Evolutionary conservation across 2,113 vertebrate genomes (phyloP).

Genomic region (Turnix velox): DNA sequence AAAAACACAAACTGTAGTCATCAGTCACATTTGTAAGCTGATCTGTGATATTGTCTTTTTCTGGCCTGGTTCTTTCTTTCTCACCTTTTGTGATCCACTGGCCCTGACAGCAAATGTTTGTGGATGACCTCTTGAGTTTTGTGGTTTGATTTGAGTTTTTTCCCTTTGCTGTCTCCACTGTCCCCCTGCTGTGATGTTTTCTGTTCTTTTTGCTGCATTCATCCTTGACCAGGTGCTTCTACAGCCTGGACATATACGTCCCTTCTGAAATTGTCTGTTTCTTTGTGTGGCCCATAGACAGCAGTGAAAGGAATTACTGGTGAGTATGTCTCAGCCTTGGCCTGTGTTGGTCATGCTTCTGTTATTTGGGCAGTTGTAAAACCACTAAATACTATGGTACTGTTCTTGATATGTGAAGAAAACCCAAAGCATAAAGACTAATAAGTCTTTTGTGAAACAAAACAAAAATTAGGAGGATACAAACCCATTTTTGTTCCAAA

Average conservation of each 20-base stretch:
- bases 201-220: neutral
- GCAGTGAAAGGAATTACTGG: neutral
- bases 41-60: neutral
- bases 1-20: neutral
- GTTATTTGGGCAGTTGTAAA: neutral
- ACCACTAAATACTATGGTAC: neutral
- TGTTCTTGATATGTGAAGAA: neutral
- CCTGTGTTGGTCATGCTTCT: neutral
- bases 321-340: neutral
- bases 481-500: neutral
- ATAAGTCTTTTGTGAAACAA: neutral
- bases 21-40: neutral
- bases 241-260: neutral
- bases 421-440: neutral
- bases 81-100: neutral
- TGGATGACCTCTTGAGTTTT: neutral
- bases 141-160: neutral
- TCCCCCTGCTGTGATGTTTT: neutral
- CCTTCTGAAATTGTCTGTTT: neutral
- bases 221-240: neutral
- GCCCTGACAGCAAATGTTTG: neutral
- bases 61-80: neutral
- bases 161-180: fast-evolving
- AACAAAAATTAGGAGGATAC: neutral
- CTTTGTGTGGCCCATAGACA: neutral